These are phyloP conservation scores for Euphydryas editha DNA, from an alignment of 2,888 invertebrate species.

Conservation along the genomic window DNA sequence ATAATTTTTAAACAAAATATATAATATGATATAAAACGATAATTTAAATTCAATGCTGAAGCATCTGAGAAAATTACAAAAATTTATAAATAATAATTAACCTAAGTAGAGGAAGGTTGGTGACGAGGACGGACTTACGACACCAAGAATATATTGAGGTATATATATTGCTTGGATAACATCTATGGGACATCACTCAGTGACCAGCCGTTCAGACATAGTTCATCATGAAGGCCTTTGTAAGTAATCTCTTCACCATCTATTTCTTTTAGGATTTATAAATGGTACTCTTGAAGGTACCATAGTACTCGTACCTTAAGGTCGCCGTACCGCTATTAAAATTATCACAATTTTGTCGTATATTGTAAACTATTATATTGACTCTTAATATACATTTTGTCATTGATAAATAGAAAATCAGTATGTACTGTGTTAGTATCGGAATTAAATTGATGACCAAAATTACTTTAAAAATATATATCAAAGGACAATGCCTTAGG, in stretches of 20 bases:
- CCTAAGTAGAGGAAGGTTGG: constrained; percentile 17
- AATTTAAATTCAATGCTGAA: constrained; percentile 11
- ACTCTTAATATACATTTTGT: too few species aligned
- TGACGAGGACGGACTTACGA: constrained; percentile 41
- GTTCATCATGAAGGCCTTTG: constrained; percentile 57
- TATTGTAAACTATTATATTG: too few species aligned
- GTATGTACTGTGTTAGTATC: too few species aligned
- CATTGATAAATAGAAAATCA: too few species aligned
- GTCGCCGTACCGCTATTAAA: not conserved
- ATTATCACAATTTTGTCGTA: too few species aligned
- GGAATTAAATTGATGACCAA: too few species aligned
- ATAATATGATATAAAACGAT: constrained; percentile 7
- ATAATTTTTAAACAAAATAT: too few species aligned
- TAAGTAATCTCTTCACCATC: constrained; percentile 48
- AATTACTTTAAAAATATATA: too few species aligned
- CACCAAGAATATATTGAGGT: constrained; percentile 13
- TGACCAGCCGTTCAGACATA: constrained; percentile 7
- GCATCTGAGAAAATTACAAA: constrained; percentile 26
- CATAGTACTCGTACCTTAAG: not conserved
- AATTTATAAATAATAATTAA: constrained; percentile 30
- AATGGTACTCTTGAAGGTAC: too few species aligned
- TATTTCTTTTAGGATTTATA: constrained; percentile 1
- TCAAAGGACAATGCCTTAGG: too few species aligned
- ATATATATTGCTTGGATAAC: constrained; percentile 39
- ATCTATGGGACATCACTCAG: constrained; percentile 32